Percentiles rank a stretch among this genome's conserved stretches.
phyloP scores from a whole-genome alignment of 2,113 vertebrate genomes.

The Thoracochromis brauschi region DNA sequence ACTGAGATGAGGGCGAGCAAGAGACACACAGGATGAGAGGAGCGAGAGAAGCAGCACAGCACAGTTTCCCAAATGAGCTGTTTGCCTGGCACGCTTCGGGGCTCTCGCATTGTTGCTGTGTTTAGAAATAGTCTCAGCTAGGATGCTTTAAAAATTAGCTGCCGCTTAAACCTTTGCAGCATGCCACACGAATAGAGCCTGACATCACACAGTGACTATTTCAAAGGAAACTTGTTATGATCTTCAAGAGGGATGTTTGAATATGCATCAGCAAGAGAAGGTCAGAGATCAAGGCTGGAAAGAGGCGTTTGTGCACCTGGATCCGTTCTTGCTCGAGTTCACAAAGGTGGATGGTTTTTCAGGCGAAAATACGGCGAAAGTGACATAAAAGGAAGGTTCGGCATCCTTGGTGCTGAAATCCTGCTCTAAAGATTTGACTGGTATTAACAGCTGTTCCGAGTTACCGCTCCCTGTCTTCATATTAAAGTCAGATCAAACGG shows the following conservation, averaged over 20 bases:
- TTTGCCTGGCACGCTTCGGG: conserved; percentile 32
- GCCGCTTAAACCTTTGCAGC: not conserved
- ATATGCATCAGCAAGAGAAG: not conserved
- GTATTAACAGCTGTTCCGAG: conserved; percentile 34
- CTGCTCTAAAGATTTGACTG: not conserved
- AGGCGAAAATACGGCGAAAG: not conserved
- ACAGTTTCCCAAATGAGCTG: conserved; percentile 40
- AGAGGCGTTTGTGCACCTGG: not conserved
- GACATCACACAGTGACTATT: not conserved
- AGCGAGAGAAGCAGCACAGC: not conserved
- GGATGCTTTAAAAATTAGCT: conserved; percentile 31
- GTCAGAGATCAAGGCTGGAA: not conserved
- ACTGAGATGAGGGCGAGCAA: not conserved
- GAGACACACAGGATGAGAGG: not conserved
- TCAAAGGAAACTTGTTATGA: not conserved
- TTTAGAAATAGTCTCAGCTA: conserved; percentile 18
- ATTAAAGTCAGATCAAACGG: conserved; percentile 44
- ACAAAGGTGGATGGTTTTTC: not conserved
- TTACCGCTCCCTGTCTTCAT: not conserved
- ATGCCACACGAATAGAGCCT: not conserved
- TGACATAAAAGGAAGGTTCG: not conserved
- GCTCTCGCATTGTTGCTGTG: conserved; percentile 11
- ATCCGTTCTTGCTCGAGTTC: not conserved
- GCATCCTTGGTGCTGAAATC: not conserved
- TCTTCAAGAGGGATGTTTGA: not conserved